A percentile compares a stretch with the other conserved stretches of the same genome.
Evolutionary conservation across 1,140 invertebrate genomes (phyloP).

Genomic region (Sycophila sp.): DNA sequence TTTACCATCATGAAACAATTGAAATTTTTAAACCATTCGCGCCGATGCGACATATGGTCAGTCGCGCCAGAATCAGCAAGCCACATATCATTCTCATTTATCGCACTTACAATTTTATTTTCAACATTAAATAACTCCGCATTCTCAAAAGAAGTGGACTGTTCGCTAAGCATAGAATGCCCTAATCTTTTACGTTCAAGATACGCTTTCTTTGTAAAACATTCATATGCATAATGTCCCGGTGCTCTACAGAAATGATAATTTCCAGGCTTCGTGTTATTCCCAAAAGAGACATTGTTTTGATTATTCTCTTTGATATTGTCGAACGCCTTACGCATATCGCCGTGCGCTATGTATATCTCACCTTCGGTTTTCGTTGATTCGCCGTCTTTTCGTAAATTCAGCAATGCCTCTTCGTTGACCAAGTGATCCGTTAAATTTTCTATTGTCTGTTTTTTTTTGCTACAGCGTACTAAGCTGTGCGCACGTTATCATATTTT

Average conservation of each 20-base stretch:
- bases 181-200: not conserved
- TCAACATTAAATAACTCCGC: slow-evolving; percentile 16
- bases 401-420: not conserved
- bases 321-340: too few relatives aligned
- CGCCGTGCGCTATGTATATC: too few relatives aligned
- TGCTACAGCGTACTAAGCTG: slow-evolving; percentile 38
- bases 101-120: not conserved
- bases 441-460: slow-evolving; percentile 27
- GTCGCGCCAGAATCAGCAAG: not conserved
- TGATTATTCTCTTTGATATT: too few relatives aligned
- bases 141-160: not conserved
- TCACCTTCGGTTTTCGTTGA: too few relatives aligned
- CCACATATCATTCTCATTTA: not conserved
- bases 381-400: too few relatives aligned
- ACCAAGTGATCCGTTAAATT: slow-evolving; percentile 17
- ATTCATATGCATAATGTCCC: slow-evolving; percentile 36
- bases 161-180: not conserved
- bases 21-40: not conserved
- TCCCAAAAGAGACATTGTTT: too few relatives aligned
- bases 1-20: not conserved
- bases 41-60: not conserved
- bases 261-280: slow-evolving; percentile 9
- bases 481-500: slow-evolving; percentile 37
- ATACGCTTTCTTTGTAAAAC: not conserved
- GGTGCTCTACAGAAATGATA: slow-evolving; percentile 27